A percentile compares a stretch with the other conserved stretches of the same genome.
These are phyloP conservation scores for Tor tambroides DNA, from an alignment of 2,113 vertebrate genomes.

Conservation along the genomic window DNA sequence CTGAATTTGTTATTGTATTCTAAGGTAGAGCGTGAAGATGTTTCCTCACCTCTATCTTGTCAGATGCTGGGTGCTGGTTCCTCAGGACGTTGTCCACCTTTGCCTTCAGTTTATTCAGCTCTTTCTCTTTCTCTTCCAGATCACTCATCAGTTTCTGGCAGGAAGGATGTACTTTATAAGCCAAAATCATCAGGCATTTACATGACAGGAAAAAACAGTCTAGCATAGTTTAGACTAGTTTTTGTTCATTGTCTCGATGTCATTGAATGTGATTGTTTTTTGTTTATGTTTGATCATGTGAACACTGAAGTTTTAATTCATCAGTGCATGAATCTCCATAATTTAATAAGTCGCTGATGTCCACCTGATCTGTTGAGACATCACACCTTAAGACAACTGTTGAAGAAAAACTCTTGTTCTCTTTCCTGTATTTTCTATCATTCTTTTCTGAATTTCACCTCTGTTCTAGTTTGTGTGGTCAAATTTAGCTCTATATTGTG, in stretches of 20 bases:
- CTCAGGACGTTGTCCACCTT: constrained; percentile 88
- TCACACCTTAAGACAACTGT: too few species aligned
- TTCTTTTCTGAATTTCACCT: too few species aligned
- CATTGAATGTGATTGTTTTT: not conserved
- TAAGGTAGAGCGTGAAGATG: not conserved
- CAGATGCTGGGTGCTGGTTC: constrained; percentile 89
- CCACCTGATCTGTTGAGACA: too few species aligned
- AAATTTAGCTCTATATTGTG: too few species aligned
- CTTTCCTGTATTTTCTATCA: too few species aligned
- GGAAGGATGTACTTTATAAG: not conserved
- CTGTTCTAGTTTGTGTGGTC: too few species aligned
- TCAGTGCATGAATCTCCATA: too few species aligned
- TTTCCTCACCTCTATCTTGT: constrained; percentile 89
- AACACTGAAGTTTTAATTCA: too few species aligned
- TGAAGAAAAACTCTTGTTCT: too few species aligned
- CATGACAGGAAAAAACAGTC: not conserved
- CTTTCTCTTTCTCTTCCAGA: constrained; percentile 93
- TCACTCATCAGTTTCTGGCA: constrained; percentile 90
- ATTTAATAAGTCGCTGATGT: too few species aligned
- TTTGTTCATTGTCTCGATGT: not conserved
- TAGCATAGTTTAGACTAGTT: not conserved
- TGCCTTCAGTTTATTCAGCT: constrained; percentile 92
- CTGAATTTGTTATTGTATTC: too few species aligned
- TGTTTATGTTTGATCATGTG: too few species aligned
- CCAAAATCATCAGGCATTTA: not conserved